phyloP scores from a whole-genome alignment of 2,888 invertebrate species.

The Synanthedon vespiformis region DNA sequence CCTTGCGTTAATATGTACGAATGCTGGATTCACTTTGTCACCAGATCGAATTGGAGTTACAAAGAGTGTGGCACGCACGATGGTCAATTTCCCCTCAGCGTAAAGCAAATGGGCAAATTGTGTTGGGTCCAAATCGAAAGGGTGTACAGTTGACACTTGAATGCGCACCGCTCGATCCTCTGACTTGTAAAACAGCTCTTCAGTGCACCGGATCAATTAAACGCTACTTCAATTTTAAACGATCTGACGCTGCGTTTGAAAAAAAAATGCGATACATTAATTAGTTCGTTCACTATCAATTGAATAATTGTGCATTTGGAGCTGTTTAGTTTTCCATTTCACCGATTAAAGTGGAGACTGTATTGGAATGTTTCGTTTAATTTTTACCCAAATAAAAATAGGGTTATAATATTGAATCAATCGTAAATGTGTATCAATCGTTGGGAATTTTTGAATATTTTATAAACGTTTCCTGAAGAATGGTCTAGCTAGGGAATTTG shows the following conservation, averaged over 20 bases:
- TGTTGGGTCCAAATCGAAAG: slow-evolving; percentile 12
- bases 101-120: slow-evolving; percentile 19
- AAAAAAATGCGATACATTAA: not conserved
- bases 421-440: no score
- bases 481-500: not conserved
- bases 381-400: no score
- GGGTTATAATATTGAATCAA: no score
- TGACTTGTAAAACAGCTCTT: slow-evolving; percentile 8
- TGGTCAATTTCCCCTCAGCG: slow-evolving; percentile 34
- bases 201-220: not conserved
- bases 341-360: not conserved
- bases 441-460: no score
- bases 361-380: no score
- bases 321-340: not conserved
- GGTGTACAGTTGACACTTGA: slow-evolving; percentile 13
- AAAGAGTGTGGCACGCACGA: slow-evolving; percentile 27
- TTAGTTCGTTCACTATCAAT: slow-evolving; percentile 1
- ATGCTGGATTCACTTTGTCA: not conserved
- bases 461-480: not conserved
- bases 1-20: not conserved
- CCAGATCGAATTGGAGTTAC: slow-evolving; percentile 4
- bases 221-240: not conserved
- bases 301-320: slow-evolving; percentile 3
- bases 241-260: not conserved
- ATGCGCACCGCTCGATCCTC: slow-evolving; percentile 14